Evolutionary conservation across 1,140 invertebrate genomes (phyloP).

Genomic region (Formica selysi): DNA sequence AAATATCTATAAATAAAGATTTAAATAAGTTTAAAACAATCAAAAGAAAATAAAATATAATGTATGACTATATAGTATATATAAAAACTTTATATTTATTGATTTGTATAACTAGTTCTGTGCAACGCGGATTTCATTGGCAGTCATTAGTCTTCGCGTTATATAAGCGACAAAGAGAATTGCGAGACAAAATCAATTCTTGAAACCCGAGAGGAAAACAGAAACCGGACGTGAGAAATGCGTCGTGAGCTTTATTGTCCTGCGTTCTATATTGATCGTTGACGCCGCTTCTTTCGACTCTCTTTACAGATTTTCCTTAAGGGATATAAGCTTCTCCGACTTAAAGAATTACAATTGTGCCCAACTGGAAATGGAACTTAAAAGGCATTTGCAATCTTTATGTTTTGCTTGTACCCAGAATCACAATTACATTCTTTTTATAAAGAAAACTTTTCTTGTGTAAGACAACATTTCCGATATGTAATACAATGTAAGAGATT

Average conservation of each 20-base stretch:
- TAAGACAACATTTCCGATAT: background rate
- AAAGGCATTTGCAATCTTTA: slow-evolving; percentile 23
- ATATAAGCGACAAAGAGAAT: slow-evolving; percentile 21
- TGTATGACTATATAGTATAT: background rate
- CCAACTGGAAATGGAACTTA: slow-evolving; percentile 20
- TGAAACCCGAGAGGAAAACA: slow-evolving; percentile 70
- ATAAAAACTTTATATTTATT: background rate
- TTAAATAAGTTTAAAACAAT: background rate
- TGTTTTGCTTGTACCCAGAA: background rate
- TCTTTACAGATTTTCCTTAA: slow-evolving; percentile 65
- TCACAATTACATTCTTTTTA: slow-evolving; percentile 16
- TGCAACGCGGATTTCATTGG: background rate
- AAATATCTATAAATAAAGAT: slow-evolving; percentile 7
- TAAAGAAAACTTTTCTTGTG: slow-evolving; percentile 5
- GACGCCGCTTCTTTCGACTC: slow-evolving; percentile 29
- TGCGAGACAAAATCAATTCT: slow-evolving; percentile 66
- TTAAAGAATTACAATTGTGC: slow-evolving; percentile 72
- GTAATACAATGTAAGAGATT: slow-evolving; percentile 8
- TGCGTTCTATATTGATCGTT: slow-evolving; percentile 72
- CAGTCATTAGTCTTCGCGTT: slow-evolving; percentile 25
- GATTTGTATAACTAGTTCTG: background rate
- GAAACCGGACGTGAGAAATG: slow-evolving; percentile 71
- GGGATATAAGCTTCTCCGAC: slow-evolving; percentile 61
- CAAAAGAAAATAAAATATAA: background rate
- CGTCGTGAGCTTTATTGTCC: slow-evolving; percentile 70